These are phyloP conservation scores for Hypercompe scribonia DNA, from an alignment of 2,888 invertebrate genomes.

Conservation along the genomic window DNA sequence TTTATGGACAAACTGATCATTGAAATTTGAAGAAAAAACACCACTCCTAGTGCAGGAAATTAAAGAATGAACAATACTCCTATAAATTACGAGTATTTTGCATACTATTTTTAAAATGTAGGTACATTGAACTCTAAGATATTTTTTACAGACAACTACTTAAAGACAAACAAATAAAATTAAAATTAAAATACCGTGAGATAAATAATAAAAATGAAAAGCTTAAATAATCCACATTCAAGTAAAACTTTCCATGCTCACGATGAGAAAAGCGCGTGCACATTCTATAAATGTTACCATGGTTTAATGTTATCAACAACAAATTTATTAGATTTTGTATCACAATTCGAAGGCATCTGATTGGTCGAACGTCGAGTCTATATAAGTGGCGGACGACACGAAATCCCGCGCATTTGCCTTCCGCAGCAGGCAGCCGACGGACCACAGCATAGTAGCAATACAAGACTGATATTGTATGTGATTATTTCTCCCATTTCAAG, in stretches of 20 bases:
- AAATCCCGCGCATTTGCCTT: constrained; percentile 73
- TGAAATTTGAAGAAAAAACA: neutral
- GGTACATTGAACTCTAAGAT: neutral
- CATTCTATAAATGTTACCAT: constrained; percentile 20
- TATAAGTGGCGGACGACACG: constrained; percentile 60
- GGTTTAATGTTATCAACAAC: constrained; percentile 35
- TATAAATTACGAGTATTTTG: no score
- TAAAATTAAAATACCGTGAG: neutral
- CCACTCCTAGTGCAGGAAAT: neutral
- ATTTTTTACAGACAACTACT: neutral
- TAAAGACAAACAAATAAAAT: neutral
- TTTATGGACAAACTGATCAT: neutral
- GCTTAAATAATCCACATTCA: neutral
- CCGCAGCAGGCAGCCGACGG: constrained; percentile 65
- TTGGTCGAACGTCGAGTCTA: constrained; percentile 60
- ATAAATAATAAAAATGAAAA: neutral
- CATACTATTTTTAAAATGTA: neutral
- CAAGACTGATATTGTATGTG: constrained; percentile 76
- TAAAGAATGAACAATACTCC: no score
- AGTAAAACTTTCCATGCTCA: neutral
- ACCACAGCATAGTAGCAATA: constrained; percentile 74
- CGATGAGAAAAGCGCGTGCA: constrained; percentile 22
- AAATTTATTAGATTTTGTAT: constrained; percentile 48
- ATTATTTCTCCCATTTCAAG: constrained; percentile 70
- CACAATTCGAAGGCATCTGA: constrained; percentile 35